Evolutionary conservation across 2,113 vertebrate species (phyloP).

Genomic region (Notarius lentiginosus): DNA sequence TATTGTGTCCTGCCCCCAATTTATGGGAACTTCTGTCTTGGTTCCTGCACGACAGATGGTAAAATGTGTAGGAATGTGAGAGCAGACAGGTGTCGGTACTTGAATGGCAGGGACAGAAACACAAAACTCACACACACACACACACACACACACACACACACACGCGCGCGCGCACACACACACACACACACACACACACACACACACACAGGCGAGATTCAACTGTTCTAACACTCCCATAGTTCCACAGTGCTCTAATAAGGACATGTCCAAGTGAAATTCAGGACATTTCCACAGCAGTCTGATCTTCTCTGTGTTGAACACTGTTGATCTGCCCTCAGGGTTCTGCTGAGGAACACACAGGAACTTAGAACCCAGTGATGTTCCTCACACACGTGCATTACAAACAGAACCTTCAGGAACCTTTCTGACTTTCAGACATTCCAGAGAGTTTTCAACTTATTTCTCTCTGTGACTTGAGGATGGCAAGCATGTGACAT

Average conservation of each 20-base stretch:
- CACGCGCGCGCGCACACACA: too few relatives aligned
- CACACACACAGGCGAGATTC: not conserved
- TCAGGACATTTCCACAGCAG: not conserved
- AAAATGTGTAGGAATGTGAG: too few relatives aligned
- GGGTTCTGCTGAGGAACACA: not conserved
- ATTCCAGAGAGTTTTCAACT: not conserved
- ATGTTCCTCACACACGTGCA: not conserved
- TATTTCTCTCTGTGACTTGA: not conserved
- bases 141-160: too few relatives aligned
- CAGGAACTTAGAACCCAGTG: not conserved
- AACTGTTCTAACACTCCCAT: not conserved
- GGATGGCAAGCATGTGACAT: not conserved
- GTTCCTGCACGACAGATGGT: too few relatives aligned
- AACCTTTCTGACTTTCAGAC: not conserved
- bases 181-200: constrained; percentile 39
- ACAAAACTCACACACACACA: too few relatives aligned
- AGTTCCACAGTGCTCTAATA: not conserved
- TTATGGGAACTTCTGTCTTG: too few relatives aligned
- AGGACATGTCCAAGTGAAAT: constrained; percentile 18
- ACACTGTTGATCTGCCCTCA: not conserved
- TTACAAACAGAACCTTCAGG: not conserved
- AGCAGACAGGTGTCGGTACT: too few relatives aligned
- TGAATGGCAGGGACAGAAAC: too few relatives aligned
- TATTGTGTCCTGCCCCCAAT: too few relatives aligned
- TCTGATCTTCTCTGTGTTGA: not conserved